Evolutionary conservation across 1,140 invertebrate species (phyloP).

Genomic region (Apis florea): DNA sequence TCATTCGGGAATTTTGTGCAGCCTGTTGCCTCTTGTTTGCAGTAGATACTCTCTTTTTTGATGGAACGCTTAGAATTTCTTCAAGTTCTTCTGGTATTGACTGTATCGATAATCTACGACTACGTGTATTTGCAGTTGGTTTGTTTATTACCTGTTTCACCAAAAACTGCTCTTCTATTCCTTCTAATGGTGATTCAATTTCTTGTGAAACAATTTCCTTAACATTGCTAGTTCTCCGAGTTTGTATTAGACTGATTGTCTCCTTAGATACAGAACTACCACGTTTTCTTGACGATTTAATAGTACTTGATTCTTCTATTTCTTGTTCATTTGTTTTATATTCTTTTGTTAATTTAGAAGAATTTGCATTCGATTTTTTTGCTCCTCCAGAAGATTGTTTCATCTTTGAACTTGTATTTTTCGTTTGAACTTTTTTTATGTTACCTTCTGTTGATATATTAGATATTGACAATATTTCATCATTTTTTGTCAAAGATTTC

Average conservation of each 20-base stretch:
- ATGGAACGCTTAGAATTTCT: slow-evolving; percentile 53
- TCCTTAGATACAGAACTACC: slow-evolving; percentile 69
- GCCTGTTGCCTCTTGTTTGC: slow-evolving; percentile 5
- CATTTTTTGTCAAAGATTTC: slow-evolving; percentile 14
- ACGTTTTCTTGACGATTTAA: slow-evolving; percentile 44
- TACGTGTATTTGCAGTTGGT: slow-evolving; percentile 59
- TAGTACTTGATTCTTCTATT: not conserved
- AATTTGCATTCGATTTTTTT: slow-evolving; percentile 14
- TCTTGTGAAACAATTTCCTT: slow-evolving; percentile 65
- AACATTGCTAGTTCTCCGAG: slow-evolving; percentile 49
- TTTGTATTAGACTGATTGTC: slow-evolving; percentile 1
- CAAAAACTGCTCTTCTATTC: not conserved
- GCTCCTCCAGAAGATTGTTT: slow-evolving; percentile 4
- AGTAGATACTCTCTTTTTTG: slow-evolving; percentile 25
- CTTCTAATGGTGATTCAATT: not conserved
- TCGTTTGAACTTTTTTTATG: not conserved
- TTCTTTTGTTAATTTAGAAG: not conserved
- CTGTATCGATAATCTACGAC: slow-evolving; percentile 63
- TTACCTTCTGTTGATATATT: slow-evolving; percentile 39
- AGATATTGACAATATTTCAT: slow-evolving; percentile 53
- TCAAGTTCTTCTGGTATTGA: slow-evolving; percentile 72
- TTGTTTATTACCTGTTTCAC: slow-evolving; percentile 26
- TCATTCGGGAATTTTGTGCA: slow-evolving; percentile 38
- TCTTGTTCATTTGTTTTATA: slow-evolving; percentile 3
- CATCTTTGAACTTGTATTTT: not conserved